phyloP scores from a whole-genome alignment of 2,113 vertebrate species.

The Pelusios castaneus region DNA sequence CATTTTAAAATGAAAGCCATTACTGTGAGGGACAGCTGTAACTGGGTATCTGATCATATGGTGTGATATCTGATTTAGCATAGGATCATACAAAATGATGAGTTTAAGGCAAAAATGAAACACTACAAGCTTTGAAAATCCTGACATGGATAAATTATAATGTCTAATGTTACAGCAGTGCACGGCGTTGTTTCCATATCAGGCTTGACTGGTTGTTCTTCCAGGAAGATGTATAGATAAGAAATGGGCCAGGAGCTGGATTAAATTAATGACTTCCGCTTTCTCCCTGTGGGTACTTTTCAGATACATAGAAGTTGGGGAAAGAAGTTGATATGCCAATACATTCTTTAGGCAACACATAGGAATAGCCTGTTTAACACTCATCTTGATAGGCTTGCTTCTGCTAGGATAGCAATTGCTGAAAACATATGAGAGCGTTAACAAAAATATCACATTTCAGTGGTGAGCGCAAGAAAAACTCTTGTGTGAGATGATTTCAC shows the following conservation, averaged over 20 bases:
- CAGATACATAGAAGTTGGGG: neutral
- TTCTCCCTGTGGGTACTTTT: neutral
- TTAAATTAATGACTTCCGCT: neutral
- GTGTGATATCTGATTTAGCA: neutral
- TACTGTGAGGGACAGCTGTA: neutral
- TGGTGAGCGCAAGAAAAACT: too few relatives aligned
- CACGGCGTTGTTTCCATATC: neutral
- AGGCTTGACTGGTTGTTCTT: neutral
- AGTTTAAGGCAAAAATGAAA: neutral
- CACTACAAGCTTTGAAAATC: neutral
- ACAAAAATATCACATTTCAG: neutral
- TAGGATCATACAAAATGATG: neutral
- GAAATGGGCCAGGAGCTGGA: neutral
- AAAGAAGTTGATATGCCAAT: neutral
- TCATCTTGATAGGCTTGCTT: neutral
- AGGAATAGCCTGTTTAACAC: neutral
- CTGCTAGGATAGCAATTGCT: neutral
- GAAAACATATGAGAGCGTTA: neutral
- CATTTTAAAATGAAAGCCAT: neutral
- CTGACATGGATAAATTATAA: neutral
- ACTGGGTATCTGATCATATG: neutral
- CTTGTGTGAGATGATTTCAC: neutral
- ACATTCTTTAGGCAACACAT: neutral
- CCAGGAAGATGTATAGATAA: neutral
- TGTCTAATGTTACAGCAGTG: neutral